Evolutionary conservation across 2,797 vertebrate species (phyloP), one percentile per base, ranked within the genome.

Genomic region (Zenarchopterus dispar): DNA sequence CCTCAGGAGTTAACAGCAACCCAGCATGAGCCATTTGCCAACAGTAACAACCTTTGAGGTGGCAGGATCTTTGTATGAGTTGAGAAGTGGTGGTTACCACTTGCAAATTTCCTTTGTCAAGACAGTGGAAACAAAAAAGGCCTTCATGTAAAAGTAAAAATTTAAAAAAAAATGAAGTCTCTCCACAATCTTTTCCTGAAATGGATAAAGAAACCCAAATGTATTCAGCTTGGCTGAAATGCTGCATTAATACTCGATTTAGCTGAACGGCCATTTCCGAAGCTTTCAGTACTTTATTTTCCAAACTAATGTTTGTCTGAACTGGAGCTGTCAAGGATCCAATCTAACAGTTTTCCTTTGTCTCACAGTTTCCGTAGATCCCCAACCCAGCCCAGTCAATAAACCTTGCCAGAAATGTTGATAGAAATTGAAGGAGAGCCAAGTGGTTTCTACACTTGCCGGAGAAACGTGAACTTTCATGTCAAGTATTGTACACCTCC

Each of bases 291-390:
- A 16, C 13, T 43, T 67, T 66, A 18, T 50, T 57, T 67, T 65
- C 55, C 24, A 65, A 64, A 66, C 61, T 5, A 9, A 41, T 48
- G 49, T 72, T 60, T 62, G 47, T 67, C 51, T 52, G 62, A 57
- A 44, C 24, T 22, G 21, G 52, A 63, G 28, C 65, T 73, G 62
- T 70, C 42, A 4, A 54, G 58, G 44, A 61, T 69, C 56, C 39
- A 56, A 63, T 83, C 63, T 67, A 73, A 77, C 49, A 9, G 31
- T 50, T 73, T 77, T 52, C 57, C 52, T 70, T 69, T 48, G 66
- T 59, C 74, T 76, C 78, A 45, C 19, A 21, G 56, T 75, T 72
- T 63, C 57, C 55, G 48, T 17, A 70, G 75, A 73, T 80, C 76
- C 59, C 62, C 0, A 62, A 70, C n/a, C 21, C 13, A 17, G 46